Evolutionary conservation across 2,113 vertebrate species (phyloP).

Genomic region (Xyrauchen texanus): DNA sequence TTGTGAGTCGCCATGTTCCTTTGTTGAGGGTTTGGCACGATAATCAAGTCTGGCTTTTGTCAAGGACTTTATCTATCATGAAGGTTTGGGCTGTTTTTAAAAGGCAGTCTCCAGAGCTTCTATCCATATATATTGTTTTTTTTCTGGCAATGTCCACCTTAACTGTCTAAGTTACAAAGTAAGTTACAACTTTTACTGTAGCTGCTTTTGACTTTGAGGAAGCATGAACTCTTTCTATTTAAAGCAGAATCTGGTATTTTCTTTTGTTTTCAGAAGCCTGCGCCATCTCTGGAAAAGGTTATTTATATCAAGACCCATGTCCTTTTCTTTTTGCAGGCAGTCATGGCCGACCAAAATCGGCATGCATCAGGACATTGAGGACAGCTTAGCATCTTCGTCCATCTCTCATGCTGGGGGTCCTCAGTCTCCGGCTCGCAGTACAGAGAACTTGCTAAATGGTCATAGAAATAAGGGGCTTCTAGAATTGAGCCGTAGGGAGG

Average conservation of each 20-base stretch:
- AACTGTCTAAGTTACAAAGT: too few relatives aligned
- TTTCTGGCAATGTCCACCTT: neutral
- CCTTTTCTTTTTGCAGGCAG: slow-evolving; percentile 74
- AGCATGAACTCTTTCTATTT: neutral
- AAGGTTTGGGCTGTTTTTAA: neutral
- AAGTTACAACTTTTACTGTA: too few relatives aligned
- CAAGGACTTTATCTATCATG: neutral
- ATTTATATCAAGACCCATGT: neutral
- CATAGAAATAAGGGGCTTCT: slow-evolving; percentile 85
- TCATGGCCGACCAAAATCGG: slow-evolving; percentile 95
- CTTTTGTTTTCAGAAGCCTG: neutral
- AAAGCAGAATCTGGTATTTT: neutral
- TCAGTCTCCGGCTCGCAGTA: slow-evolving; percentile 85
- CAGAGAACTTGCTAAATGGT: slow-evolving; percentile 89
- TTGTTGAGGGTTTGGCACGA: neutral
- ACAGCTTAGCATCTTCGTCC: slow-evolving; percentile 88
- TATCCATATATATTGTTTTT: neutral
- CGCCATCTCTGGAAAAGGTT: too few relatives aligned
- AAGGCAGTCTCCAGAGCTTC: neutral
- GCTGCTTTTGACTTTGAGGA: neutral
- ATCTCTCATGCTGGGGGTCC: slow-evolving; percentile 85
- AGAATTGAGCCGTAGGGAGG: slow-evolving; percentile 83
- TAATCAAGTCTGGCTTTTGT: slow-evolving; percentile 14
- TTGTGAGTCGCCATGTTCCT: slow-evolving; percentile 5
- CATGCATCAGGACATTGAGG: slow-evolving; percentile 94